Evolutionary conservation across 2,888 invertebrate species (phyloP).

Genomic region (Petrophora chlorosata): DNA sequence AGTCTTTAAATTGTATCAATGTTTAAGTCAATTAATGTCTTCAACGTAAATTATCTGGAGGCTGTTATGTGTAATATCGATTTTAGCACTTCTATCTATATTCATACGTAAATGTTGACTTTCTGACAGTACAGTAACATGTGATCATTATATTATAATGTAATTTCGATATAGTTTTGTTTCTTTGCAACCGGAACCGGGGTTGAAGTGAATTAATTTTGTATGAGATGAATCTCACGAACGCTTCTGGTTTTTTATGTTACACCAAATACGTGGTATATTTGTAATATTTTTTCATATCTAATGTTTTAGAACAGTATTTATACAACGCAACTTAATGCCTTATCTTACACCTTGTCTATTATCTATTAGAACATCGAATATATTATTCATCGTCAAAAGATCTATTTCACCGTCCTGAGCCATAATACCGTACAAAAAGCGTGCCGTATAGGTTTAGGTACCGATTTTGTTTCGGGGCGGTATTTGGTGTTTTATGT

Average conservation of each 20-base stretch:
- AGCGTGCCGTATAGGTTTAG: neutral
- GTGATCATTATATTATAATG: too few species aligned
- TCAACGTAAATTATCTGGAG: conserved; percentile 20
- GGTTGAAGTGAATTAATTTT: conserved; percentile 6
- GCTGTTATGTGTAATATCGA: conserved; percentile 14
- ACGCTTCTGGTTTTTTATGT: conserved; percentile 13
- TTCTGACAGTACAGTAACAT: neutral
- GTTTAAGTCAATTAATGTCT: conserved; percentile 21
- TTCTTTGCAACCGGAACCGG: too few species aligned
- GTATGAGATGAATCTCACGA: conserved; percentile 19
- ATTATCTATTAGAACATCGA: conserved; percentile 11
- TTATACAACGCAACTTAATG: conserved; percentile 23
- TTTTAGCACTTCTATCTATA: conserved; percentile 9
- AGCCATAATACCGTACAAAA: neutral
- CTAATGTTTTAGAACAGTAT: conserved; percentile 2
- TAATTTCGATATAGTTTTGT: too few species aligned
- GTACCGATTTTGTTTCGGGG: too few species aligned
- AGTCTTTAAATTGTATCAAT: conserved; percentile 10
- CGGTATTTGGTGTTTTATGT: neutral
- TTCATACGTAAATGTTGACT: neutral
- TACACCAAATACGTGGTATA: too few species aligned
- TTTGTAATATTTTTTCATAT: too few species aligned
- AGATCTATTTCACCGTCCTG: neutral
- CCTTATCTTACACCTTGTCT: conserved; percentile 22
- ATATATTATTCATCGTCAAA: conserved; percentile 2